Evolutionary conservation across 2,797 vertebrate species (phyloP), one percentile per base, ranked within the genome.

Genomic region (Enteromius argenteus): DNA sequence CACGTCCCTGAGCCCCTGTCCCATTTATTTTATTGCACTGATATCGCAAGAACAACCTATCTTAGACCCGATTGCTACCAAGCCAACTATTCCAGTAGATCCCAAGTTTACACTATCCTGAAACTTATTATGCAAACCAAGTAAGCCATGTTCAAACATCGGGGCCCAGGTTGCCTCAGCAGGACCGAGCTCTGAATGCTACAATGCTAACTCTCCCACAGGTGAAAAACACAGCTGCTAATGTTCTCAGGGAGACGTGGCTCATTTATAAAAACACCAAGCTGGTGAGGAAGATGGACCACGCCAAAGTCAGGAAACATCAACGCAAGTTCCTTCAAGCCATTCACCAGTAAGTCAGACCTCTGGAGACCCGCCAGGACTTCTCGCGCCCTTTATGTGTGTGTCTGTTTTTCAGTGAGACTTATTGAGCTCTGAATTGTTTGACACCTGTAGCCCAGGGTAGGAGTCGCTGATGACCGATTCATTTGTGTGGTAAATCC

Each of bases 221-320:
- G 98, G 98, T 99, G 92, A 99, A 99, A 97, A 99, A 99, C 90
- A 99, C 98, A 94, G 98, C 98, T 90, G 98, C 98, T 93, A 99
- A 99, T 92, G 98, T 99, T 96, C 98, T 99, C 98, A 99, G 98
- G 98, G 98, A 99, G 97, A 99, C 98, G 88, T 99, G 98, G 98
- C 96, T 99, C 95, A 99, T 99, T 95, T 99, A 99, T 93, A 99
- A 99, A 96, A 99, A 96, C 89, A 99, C 98, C 93, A 99, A 99
- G 92, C 95, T 99, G 89, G 98, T 99, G 90, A 97, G 98, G 94
- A 99, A 99, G 94, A 97, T 99, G 95, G 98, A 99, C 94, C 98
- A 99, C 84, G 96, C 98, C 66, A 97, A 96, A 97, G 98, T 99
- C 93, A 97, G 98, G 91, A 99, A 99, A 93, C 98, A 99, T 94